Conservation (phyloP, 2,113 vertebrate species). For the Podilymbus podiceps region DNA sequence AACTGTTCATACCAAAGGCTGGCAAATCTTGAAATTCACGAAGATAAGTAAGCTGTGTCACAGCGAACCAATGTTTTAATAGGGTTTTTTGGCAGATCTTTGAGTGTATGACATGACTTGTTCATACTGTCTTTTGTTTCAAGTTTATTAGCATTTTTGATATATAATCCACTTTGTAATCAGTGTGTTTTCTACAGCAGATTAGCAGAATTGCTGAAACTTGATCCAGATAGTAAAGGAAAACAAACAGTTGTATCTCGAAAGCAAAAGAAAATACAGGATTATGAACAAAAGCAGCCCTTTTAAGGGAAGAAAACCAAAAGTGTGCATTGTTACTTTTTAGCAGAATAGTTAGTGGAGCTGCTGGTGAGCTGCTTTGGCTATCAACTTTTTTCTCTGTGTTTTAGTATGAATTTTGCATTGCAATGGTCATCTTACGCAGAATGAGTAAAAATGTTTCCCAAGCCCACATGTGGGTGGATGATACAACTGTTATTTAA, state of each 20-base stretch:
- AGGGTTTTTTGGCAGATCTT: background rate
- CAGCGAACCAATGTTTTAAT: background rate
- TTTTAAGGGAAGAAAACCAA: background rate
- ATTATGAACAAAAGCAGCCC: background rate
- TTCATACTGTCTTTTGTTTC: background rate
- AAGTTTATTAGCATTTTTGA: background rate
- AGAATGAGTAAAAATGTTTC: background rate
- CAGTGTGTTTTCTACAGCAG: background rate
- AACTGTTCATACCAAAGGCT: background rate
- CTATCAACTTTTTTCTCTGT: background rate
- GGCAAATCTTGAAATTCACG: background rate
- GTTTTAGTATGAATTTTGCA: conserved; percentile 12
- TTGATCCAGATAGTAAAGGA: background rate
- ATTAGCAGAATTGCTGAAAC: background rate
- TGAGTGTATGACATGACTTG: background rate
- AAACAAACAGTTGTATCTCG: background rate
- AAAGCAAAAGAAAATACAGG: background rate
- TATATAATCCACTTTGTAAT: background rate
- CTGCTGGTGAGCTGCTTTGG: background rate
- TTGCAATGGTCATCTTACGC: background rate
- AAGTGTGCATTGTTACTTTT: background rate
- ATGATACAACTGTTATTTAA: background rate
- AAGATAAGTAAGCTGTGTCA: background rate
- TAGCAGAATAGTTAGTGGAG: background rate
- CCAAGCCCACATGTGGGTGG: background rate